phyloP scores from a whole-genome alignment of 1,140 invertebrate species.

The Drosophila novamexicana region DNA sequence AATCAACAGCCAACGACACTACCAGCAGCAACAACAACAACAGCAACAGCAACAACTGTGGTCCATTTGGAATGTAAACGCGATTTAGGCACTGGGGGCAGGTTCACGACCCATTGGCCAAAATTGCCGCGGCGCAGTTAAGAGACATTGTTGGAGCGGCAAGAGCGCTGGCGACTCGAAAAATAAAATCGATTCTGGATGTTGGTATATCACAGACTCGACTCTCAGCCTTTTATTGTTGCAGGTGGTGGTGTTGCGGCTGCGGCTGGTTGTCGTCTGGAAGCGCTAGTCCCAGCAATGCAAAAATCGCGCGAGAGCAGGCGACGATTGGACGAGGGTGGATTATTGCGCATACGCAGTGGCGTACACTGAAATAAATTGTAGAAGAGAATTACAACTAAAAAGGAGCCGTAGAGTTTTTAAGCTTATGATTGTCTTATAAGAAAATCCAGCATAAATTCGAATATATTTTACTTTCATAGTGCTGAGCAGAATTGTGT shows the following conservation, averaged over 20 bases:
- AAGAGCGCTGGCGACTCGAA: slow-evolving; percentile 28
- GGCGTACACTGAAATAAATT: slow-evolving; percentile 51
- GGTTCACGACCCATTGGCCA: slow-evolving; percentile 72
- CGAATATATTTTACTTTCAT: neutral
- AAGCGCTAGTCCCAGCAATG: slow-evolving; percentile 35
- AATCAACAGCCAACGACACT: slow-evolving; percentile 63
- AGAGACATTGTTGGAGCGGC: slow-evolving; percentile 32
- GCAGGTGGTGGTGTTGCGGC: slow-evolving; percentile 25
- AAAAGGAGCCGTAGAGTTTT: too few species aligned
- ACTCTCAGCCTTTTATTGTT: slow-evolving; percentile 27
- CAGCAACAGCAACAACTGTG: slow-evolving; percentile 42
- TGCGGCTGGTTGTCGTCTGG: slow-evolving; percentile 61
- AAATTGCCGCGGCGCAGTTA: slow-evolving; percentile 58
- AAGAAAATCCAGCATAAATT: too few species aligned
- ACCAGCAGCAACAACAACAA: slow-evolving; percentile 32
- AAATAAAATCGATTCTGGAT: slow-evolving; percentile 68
- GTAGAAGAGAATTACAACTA: neutral
- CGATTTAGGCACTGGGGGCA: slow-evolving; percentile 64
- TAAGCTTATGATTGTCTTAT: too few species aligned
- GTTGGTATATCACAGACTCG: neutral
- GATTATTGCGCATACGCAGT: slow-evolving; percentile 68
- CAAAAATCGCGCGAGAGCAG: slow-evolving; percentile 15
- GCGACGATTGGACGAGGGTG: neutral
- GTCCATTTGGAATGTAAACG: slow-evolving; percentile 64
- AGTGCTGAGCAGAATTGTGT: neutral